A percentile compares a stretch with the other conserved stretches of the same genome.
Conservation (phyloP, 2,888 invertebrate species). For the Automeris io region DNA sequence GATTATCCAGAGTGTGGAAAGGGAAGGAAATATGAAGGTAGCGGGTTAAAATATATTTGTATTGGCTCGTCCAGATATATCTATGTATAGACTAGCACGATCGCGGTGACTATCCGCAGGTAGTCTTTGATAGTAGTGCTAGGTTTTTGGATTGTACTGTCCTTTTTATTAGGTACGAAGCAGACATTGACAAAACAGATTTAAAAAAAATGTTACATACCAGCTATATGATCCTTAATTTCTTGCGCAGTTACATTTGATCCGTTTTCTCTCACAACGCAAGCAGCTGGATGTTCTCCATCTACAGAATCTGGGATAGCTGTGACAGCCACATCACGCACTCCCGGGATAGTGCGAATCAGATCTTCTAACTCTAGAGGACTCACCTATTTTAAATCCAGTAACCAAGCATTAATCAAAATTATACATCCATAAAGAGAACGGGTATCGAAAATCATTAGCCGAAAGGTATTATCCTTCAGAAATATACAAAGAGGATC, state of each 20-base stretch:
- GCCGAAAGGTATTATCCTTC: no score
- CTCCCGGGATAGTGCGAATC: slow-evolving; percentile 38
- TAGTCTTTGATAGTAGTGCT: no score
- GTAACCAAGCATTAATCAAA: no score
- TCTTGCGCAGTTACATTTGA: slow-evolving; percentile 39
- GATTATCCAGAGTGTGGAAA: no score
- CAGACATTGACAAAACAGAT: no score
- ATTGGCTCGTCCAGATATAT: neutral
- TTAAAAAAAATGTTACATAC: slow-evolving; percentile 25
- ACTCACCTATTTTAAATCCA: slow-evolving; percentile 40
- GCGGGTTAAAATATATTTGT: no score
- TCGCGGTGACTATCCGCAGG: neutral
- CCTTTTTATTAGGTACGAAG: no score
- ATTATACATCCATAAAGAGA: no score
- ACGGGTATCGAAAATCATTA: no score
- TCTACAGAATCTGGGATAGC: slow-evolving; percentile 35
- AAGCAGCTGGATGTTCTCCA: slow-evolving; percentile 45
- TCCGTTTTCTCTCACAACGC: slow-evolving; percentile 33
- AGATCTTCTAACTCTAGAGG: slow-evolving; percentile 52
- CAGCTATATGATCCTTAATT: slow-evolving; percentile 43
- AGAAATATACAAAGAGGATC: no score
- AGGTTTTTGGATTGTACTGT: no score
- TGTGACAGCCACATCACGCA: slow-evolving; percentile 50
- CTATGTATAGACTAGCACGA: no score
- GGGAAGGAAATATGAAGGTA: neutral